Evolutionary conservation across 2,113 vertebrate genomes (phyloP).

Genomic region (Colius striatus): DNA sequence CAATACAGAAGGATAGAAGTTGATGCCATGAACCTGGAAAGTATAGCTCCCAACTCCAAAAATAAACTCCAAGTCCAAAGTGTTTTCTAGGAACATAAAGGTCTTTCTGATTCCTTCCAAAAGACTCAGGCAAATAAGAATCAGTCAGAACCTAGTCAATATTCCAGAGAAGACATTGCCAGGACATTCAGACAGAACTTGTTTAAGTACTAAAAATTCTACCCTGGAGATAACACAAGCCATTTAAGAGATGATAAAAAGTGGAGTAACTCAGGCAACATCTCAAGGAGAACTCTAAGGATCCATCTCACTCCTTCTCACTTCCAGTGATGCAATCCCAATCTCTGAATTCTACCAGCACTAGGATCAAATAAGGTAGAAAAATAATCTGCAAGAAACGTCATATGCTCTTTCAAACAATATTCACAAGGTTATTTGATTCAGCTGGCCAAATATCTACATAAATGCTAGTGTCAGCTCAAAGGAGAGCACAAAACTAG

Average conservation of each 20-base stretch:
- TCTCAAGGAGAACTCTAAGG: not conserved
- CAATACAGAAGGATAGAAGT: not conserved
- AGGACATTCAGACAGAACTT: fast-evolving
- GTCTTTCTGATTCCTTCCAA: not conserved
- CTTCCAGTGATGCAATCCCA: not conserved
- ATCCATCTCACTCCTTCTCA: not conserved
- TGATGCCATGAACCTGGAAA: not conserved
- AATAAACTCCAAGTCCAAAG: not conserved
- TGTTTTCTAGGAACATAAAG: not conserved
- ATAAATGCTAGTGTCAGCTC: not conserved
- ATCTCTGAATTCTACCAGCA: not conserved
- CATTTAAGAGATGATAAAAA: not conserved
- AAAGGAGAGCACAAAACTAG: not conserved
- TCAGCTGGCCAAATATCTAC: not conserved
- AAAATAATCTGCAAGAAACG: not conserved
- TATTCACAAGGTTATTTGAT: not conserved
- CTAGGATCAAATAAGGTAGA: not conserved
- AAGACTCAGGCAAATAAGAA: not conserved
- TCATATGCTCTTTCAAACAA: not conserved
- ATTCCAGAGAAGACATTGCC: not conserved
- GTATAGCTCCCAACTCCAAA: not conserved
- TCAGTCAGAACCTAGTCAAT: not conserved
- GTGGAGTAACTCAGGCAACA: not conserved
- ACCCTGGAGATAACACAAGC: not conserved
- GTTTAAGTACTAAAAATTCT: not conserved